These are phyloP conservation scores for Ophiodon elongatus DNA, from an alignment of 2,113 vertebrate species.

Conservation along the genomic window DNA sequence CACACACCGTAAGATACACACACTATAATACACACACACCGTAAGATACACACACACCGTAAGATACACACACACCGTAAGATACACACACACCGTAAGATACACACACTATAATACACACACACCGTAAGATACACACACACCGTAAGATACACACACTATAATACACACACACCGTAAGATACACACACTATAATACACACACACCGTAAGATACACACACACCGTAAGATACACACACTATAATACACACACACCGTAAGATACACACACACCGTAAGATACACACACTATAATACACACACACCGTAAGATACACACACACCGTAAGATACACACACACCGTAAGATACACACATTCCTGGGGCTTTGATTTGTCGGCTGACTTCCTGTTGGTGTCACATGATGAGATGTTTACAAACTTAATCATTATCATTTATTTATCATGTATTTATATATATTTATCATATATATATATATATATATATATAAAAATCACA, in stretches of 20 bases:
- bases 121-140: too few species aligned
- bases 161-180: constrained; percentile 77
- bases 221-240: too few species aligned
- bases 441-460: neutral
- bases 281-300: constrained; percentile 31
- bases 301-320: neutral
- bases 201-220: neutral
- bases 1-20: neutral
- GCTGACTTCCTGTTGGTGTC: too few species aligned
- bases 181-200: constrained; percentile 31
- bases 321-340: neutral
- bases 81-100: too few species aligned
- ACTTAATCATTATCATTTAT: neutral
- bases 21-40: neutral
- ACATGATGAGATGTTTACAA: too few species aligned
- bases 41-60: too few species aligned
- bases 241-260: neutral
- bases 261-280: constrained; percentile 83
- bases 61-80: neutral
- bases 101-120: too few species aligned
- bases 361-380: too few species aligned
- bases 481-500: too few species aligned
- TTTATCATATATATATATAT: too few species aligned
- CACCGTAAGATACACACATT: too few species aligned
- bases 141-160: constrained; percentile 6